Conservation (phyloP, 2,797 vertebrate species). For the Ceyx erithaca region DNA sequence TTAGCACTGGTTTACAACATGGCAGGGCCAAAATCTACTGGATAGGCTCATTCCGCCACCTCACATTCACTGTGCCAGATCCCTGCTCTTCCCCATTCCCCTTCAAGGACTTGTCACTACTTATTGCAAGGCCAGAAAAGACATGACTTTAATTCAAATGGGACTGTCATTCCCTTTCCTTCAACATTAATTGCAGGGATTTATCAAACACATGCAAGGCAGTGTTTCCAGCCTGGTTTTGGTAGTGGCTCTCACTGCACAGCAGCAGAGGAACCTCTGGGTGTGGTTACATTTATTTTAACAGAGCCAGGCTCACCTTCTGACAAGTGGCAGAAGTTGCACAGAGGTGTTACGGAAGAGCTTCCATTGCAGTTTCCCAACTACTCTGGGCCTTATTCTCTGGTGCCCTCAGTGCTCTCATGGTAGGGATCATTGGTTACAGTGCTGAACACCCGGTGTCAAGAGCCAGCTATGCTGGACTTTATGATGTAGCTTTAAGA, state of each 20-base stretch:
- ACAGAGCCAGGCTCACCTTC: neutral
- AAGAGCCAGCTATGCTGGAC: neutral
- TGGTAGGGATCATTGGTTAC: neutral
- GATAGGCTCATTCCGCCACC: neutral
- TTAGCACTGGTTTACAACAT: accelerated
- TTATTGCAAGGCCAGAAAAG: neutral
- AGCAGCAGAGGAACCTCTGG: neutral
- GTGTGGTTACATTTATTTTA: neutral
- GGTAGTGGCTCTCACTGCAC: neutral
- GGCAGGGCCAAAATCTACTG: neutral
- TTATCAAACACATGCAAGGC: neutral
- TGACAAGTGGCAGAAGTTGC: neutral
- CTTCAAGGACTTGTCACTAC: neutral
- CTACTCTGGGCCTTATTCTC: neutral
- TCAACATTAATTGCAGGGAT: neutral
- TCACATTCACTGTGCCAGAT: too few relatives aligned
- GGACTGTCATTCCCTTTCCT: neutral
- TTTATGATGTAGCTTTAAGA: neutral
- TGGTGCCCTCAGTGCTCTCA: neutral
- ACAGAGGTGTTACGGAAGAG: neutral
- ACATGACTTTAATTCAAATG: neutral
- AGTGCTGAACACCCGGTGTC: neutral
- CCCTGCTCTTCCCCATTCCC: neutral
- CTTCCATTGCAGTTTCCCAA: neutral
- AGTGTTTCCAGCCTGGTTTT: neutral